Base-by-base conservation (phyloP, 64 coral and sea anemone species). In the Montipora capricornis region DNA sequence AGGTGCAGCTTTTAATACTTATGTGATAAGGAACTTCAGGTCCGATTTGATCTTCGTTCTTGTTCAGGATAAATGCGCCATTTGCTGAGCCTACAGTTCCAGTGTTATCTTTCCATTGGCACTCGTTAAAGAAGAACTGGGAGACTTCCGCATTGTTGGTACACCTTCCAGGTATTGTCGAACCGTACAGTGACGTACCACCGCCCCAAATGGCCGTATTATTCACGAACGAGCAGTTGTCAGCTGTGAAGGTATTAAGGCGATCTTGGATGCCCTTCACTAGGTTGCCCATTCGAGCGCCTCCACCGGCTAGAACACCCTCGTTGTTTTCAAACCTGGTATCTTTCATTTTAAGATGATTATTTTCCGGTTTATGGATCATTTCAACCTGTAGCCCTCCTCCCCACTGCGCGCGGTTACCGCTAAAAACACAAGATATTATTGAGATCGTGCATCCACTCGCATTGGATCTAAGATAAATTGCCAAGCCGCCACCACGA, bases 401-500 rank as follows among this genome's bases (percentile, higher is more conserved):
- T 22, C 96, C 96, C 96, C 96, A 97, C 13, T 90, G 70, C 0
- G 98, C 98, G 12, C 79, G 16, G 29, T 99, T 99, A 26, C 44
- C 44, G 19, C 19, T 47, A 78, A 96, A 99, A 24, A 55, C 49
- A 73, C 68, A 92, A 7, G 93, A 92, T 64, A 94, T 89, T 59
- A 99, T 95, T 5, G 80, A 9, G 74, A 99, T 45, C 1, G 2
- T 79, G 67, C 94, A 96, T n/a, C 89, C 73, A 24, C 81, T 86
- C 4, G 92, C 95, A 24, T 93, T 94, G 26, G 95, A 95, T 44
- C 80, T 53, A 37, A 96, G 20, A 50, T 80, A 96, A 44, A 99
- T 70, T 3, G 95, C 95, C 29, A 99, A 75, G 20, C 98, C 98
- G 2, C 98, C 98, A 47, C 98, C 98, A 48, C 95, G 98, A 82